Evolutionary conservation across 2,888 invertebrate genomes (phyloP).

Genomic region (Cyrtodaria siliqua): DNA sequence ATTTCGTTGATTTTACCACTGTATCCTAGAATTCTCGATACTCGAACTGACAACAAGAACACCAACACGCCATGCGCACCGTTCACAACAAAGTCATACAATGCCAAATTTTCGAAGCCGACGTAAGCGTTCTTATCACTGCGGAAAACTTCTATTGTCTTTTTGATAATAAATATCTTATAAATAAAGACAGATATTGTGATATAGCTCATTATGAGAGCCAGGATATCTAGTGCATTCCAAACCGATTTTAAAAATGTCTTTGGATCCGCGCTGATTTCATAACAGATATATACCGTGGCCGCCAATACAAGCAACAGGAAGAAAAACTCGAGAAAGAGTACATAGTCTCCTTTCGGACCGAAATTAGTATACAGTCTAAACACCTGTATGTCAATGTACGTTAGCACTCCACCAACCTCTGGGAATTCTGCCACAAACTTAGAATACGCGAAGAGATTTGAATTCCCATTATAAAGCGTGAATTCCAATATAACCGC

Average conservation of each 20-base stretch:
- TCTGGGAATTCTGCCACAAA: constrained; percentile 77
- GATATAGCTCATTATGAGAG: constrained; percentile 82
- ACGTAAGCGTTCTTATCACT: too few relatives aligned
- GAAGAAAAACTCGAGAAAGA: constrained; percentile 67
- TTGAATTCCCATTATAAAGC: too few relatives aligned
- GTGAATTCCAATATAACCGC: too few relatives aligned
- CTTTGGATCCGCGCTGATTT: constrained; percentile 54
- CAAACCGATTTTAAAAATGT: constrained; percentile 84
- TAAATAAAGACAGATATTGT: constrained; percentile 80
- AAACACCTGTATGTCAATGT: constrained; percentile 69
- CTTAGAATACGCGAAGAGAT: too few relatives aligned
- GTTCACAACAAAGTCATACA: constrained; percentile 84
- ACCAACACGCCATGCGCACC: constrained; percentile 65
- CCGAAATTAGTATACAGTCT: constrained; percentile 63
- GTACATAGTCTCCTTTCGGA: constrained; percentile 57
- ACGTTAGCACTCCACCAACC: constrained; percentile 68
- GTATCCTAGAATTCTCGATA: too few relatives aligned
- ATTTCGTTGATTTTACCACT: too few relatives aligned
- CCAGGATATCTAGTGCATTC: constrained; percentile 84
- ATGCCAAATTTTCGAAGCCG: constrained; percentile 82
- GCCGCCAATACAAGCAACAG: constrained; percentile 54
- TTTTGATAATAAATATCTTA: constrained; percentile 49
- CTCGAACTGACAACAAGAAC: constrained; percentile 71
- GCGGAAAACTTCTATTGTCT: constrained; percentile 64
- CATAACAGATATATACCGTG: constrained; percentile 50